Evolutionary conservation across 2,113 vertebrate species (phyloP).

Genomic region (Aptenodytes forsteri): DNA sequence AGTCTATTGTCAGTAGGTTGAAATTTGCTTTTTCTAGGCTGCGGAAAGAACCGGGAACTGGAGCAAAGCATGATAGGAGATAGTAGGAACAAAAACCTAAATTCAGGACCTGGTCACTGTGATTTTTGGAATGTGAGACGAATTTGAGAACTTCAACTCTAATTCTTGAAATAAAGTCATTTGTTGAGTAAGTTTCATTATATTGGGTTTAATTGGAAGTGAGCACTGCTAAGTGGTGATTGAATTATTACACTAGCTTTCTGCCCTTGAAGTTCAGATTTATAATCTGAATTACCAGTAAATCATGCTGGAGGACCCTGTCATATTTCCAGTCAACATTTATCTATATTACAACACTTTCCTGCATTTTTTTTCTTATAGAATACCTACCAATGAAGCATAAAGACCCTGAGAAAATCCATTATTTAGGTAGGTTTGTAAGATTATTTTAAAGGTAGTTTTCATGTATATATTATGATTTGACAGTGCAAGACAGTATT

Average conservation of each 20-base stretch:
- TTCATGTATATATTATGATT: neutral
- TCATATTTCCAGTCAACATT: neutral
- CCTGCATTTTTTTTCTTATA: neutral
- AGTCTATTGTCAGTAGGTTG: neutral
- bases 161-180: neutral
- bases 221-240: neutral
- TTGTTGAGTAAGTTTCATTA: neutral
- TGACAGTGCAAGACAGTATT: neutral
- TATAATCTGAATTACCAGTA: neutral
- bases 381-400: neutral
- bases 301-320: neutral
- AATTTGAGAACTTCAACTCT: neutral
- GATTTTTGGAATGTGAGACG: neutral
- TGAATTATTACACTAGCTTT: neutral
- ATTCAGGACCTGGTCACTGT: accelerated
- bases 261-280: neutral
- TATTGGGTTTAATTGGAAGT: neutral
- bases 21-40: neutral
- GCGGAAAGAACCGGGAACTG: neutral
- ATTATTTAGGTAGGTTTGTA: neutral
- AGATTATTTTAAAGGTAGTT: neutral
- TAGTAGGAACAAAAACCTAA: neutral
- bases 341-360: neutral
- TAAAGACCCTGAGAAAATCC: neutral
- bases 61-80: neutral